Conservation (phyloP, 2,888 invertebrate genomes). For the Scaptomyza tumidula region DNA sequence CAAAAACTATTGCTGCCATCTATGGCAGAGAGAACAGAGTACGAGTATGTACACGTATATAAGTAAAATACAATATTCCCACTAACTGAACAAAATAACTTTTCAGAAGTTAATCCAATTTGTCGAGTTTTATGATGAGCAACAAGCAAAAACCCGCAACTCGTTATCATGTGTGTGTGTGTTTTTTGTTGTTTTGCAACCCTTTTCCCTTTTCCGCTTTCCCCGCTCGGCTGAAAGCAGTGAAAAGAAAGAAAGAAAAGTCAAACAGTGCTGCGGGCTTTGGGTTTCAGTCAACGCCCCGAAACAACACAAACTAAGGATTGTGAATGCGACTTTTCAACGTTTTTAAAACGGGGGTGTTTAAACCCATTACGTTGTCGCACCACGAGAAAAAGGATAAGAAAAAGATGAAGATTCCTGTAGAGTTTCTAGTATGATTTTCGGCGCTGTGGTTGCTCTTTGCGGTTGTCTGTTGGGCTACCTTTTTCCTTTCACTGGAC, state of each 20-base stretch:
- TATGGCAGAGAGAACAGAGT: neutral
- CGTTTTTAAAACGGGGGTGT: slow-evolving; percentile 68
- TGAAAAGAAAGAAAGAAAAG: slow-evolving; percentile 32
- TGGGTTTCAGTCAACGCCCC: slow-evolving; percentile 53
- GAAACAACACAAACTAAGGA: slow-evolving; percentile 14
- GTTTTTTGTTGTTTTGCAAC: slow-evolving; percentile 41
- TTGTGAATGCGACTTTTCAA: slow-evolving; percentile 10
- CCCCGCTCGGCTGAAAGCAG: slow-evolving; percentile 2
- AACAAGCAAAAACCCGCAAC: slow-evolving; percentile 61
- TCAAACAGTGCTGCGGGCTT: slow-evolving; percentile 42
- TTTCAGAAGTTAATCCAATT: slow-evolving; percentile 78
- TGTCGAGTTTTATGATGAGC: slow-evolving; percentile 67
- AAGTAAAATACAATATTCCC: slow-evolving; percentile 20
- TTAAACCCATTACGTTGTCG: slow-evolving; percentile 76
- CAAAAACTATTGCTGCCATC: slow-evolving; percentile 37
- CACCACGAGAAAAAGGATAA: slow-evolving; percentile 54
- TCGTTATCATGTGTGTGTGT: slow-evolving; percentile 71
- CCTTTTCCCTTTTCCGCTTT: slow-evolving; percentile 63
- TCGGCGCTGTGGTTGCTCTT: slow-evolving; percentile 64
- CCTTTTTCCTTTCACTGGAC: slow-evolving; percentile 36
- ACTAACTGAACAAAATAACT: slow-evolving; percentile 44
- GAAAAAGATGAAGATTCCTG: slow-evolving; percentile 24
- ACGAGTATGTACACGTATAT: too few species aligned
- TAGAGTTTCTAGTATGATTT: slow-evolving; percentile 27
- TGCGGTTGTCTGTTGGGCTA: slow-evolving; percentile 60